Evolutionary conservation across 2,113 vertebrate species (phyloP).

Genomic region (Stercorarius parasiticus): DNA sequence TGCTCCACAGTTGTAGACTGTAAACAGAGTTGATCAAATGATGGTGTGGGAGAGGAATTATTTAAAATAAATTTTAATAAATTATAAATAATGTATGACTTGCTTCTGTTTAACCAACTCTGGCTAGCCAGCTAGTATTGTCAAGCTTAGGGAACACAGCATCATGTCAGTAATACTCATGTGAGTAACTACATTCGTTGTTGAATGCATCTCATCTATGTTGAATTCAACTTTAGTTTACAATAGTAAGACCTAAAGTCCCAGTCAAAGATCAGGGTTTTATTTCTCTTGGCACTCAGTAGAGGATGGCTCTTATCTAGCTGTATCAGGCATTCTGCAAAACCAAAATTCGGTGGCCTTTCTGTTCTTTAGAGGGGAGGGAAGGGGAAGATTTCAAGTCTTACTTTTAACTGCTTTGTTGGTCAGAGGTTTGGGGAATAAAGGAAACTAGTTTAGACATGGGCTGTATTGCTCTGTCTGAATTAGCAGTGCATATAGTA

Average conservation of each 20-base stretch:
- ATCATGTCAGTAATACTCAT: background rate
- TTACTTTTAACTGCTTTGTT: background rate
- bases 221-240: background rate
- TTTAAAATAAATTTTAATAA: constrained; percentile 64
- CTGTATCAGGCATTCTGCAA: background rate
- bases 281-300: background rate
- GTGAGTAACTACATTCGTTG: background rate
- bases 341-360: background rate
- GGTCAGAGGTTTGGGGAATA: background rate
- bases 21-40: constrained; percentile 65
- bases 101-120: background rate
- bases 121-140: background rate
- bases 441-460: background rate
- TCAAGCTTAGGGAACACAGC: background rate
- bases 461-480: background rate
- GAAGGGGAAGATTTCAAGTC: background rate
- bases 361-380: background rate
- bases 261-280: background rate
- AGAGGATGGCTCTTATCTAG: background rate
- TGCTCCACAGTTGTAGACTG: constrained; percentile 40
- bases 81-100: constrained; percentile 44
- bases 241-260: background rate
- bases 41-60: constrained; percentile 54
- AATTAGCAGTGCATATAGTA: background rate
- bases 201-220: background rate